Percentiles rank a stretch among this genome's conserved stretches.
phyloP scores from a whole-genome alignment of 2,797 vertebrate genomes.

The Ctenopoma multispine region DNA sequence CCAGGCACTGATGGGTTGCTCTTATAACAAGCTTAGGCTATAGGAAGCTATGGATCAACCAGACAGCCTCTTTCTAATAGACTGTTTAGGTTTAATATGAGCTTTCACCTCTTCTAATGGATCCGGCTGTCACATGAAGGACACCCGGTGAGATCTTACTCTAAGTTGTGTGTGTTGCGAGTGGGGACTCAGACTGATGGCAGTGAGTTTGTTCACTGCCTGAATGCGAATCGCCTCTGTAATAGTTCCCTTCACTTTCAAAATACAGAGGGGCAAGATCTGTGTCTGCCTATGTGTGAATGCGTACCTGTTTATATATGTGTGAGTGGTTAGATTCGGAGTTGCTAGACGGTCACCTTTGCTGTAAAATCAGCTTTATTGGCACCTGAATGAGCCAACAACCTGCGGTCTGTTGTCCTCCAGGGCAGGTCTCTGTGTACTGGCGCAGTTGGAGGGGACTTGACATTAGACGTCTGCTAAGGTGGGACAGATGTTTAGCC shows the following conservation, averaged over 20 bases:
- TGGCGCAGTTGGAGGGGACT: conserved; percentile 31
- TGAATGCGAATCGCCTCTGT: conserved; percentile 50
- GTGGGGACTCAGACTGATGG: conserved; percentile 41
- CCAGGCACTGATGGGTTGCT: conserved; percentile 37
- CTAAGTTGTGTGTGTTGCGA: neutral
- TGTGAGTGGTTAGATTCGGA: conserved; percentile 18
- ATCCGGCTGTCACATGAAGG: conserved; percentile 54
- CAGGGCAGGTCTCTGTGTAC: conserved; percentile 20
- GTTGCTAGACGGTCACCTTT: conserved; percentile 65
- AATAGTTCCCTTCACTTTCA: conserved; percentile 62
- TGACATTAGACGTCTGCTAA: conserved; percentile 38
- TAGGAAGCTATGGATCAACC: conserved; percentile 55
- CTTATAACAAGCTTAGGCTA: conserved; percentile 28
- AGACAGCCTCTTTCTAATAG: conserved; percentile 36
- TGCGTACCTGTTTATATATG: neutral
- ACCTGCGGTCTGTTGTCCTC: conserved; percentile 42
- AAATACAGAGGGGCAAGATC: conserved; percentile 28
- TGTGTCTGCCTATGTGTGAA: conserved; percentile 29
- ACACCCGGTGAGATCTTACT: conserved; percentile 35
- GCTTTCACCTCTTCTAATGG: conserved; percentile 70
- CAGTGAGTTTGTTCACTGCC: conserved; percentile 25
- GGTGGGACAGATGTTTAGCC: conserved; percentile 61
- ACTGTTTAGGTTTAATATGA: conserved; percentile 66
- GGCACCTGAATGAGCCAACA: conserved; percentile 54
- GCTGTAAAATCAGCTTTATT: conserved; percentile 68